These are phyloP conservation scores for Calliphora vicina DNA, from an alignment of 1,140 invertebrate species.

Conservation along the genomic window DNA sequence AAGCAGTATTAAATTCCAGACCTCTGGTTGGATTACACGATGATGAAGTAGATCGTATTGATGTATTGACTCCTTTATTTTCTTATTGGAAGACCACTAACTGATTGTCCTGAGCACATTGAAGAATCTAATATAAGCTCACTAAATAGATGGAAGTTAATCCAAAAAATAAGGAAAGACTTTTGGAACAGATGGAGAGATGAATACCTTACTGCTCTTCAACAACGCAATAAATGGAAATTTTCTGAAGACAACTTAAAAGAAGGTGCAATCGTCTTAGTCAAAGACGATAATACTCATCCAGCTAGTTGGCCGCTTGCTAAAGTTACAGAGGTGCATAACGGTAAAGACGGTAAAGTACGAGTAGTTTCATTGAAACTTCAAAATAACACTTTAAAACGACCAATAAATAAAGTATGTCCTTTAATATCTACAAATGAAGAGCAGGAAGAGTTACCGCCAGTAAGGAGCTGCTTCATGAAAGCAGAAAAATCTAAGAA, in stretches of 20 bases:
- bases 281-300: constrained; percentile 44
- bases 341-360: constrained; percentile 46
- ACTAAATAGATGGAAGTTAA: constrained; percentile 46
- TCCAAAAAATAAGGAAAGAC: constrained; percentile 47
- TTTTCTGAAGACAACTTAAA: constrained; percentile 26
- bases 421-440: constrained; percentile 4
- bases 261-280: constrained; percentile 44
- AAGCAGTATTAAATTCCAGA: constrained; percentile 49
- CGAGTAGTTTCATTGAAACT: constrained; percentile 44
- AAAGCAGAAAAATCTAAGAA: constrained; percentile 8
- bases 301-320: constrained; percentile 45
- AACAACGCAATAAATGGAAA: constrained; percentile 49
- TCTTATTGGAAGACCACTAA: constrained; percentile 44
- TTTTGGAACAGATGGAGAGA: constrained; percentile 50
- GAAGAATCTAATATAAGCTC: constrained; percentile 34
- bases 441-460: background rate
- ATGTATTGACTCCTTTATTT: constrained; percentile 51
- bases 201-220: constrained; percentile 50
- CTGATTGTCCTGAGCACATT: constrained; percentile 42
- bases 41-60: constrained; percentile 36
- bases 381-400: background rate
- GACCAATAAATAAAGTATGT: constrained; percentile 33
- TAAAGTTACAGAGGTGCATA: constrained; percentile 40
- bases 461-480: background rate
- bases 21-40: constrained; percentile 22